These are phyloP conservation scores for Micronycteris hirsuta DNA, from an alignment of 2,113 vertebrate genomes.

Conservation along the genomic window DNA sequence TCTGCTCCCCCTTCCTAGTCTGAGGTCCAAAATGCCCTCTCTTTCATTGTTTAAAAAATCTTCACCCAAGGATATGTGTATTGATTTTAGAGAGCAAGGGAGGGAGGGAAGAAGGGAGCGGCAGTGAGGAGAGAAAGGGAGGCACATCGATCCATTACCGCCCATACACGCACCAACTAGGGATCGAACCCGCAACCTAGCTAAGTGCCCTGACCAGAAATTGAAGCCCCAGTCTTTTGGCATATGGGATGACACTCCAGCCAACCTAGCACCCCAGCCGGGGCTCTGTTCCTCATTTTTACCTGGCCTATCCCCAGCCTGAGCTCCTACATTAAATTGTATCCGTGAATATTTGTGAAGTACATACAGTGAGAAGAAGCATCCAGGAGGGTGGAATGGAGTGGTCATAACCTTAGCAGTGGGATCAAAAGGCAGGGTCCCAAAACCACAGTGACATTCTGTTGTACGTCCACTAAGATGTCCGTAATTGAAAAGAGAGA, in stretches of 20 bases:
- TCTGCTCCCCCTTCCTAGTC: background rate
- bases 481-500: background rate
- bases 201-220: too few species aligned
- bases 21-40: background rate
- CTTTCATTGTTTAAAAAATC: background rate
- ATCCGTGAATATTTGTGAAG: background rate
- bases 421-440: background rate
- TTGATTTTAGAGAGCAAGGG: too few species aligned
- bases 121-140: too few species aligned
- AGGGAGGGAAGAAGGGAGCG: too few species aligned
- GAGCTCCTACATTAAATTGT: background rate
- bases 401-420: background rate
- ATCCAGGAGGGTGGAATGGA: background rate
- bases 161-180: too few species aligned
- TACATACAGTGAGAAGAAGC: background rate
- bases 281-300: background rate
- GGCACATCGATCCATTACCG: too few species aligned
- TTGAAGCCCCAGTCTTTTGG: too few species aligned
- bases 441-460: background rate
- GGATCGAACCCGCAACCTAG: too few species aligned
- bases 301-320: background rate
- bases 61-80: too few species aligned
- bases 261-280: too few species aligned
- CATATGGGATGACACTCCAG: too few species aligned
- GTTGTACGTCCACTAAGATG: background rate